Evolutionary conservation across 2,888 invertebrate genomes (phyloP), one percentile per base, ranked within the genome.

Genomic region (Empis stercorea): DNA sequence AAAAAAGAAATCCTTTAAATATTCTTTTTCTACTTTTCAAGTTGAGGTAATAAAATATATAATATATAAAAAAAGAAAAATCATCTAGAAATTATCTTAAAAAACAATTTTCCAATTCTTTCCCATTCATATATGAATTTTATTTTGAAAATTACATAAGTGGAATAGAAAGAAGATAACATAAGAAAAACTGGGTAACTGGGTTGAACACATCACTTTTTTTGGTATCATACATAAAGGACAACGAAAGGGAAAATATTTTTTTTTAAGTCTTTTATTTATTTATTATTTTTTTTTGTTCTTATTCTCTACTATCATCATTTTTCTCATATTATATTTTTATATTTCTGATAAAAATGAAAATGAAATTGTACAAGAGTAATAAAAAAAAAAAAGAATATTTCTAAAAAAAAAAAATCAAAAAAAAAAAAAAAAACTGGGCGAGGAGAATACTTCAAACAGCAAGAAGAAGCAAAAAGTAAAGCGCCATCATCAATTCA

Each of bases 381-480:
- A 45, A 49, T 42, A 52, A 48, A 51, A 46, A 51, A n/a, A 36
- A n/a, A 36, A 36, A 47, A 48, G 47, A 48, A 46, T 20, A 20
- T 20, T 20, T 7, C 9, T 27, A 7, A 27, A 27, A 27, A 27
- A 27, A n/a, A 36, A 36, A 47, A 48, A 6, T 7, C 23, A 6
- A 7, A 27, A 27, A 27, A 27, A 27, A 20, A 20, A 7, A 7
- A 7, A 4, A 27, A 27, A 27, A 27, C 23, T 27, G 23, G 23
- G 23, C 23, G 23, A 27, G 23, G 23, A 27, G 23, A 27, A 7
- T 7, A 27, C 23, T 27, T 27, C 23, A 27, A 27, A 27, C 4
- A 27, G 9, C 5, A 20, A 20, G 5, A 27, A 27, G 9, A 27
- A 4, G 7, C 7, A n/a, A n/a, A n/a, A n/a, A n/a, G n/a, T n/a